Base-by-base conservation (phyloP, 1,140 invertebrate genomes). In the Panagrolaimus sp. region DNA sequence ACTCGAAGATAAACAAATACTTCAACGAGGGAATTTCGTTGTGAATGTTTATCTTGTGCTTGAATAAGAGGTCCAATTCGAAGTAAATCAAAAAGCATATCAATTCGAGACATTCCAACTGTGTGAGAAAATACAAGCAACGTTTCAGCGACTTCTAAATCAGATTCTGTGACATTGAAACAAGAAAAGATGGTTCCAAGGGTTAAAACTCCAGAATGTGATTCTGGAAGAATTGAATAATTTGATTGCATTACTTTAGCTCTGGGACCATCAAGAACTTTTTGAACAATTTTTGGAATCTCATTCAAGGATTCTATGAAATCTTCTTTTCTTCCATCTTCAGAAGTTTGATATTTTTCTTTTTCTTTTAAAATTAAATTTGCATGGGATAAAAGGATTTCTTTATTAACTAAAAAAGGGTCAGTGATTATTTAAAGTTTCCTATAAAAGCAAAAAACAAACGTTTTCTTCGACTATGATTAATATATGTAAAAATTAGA, bases 401-500 rank as follows among this genome's bases (percentile, higher is more conserved):
- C 52, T 9, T 21, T 21, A 8, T 58, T 21, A 5, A 58, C 52
- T 55, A n/a, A 55, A 55, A 55, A 0, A 15, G 4, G 5, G 3
- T 52, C 47, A 46, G n/a, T n/a, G 2, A 2, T 38, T 38, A 38
- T 9, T n/a, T 24, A 17, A 55, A 12, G 2, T 2, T 17, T 10
- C 2, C 28, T 28, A n/a, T 24, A 55, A n/a, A n/a, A 21, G 2
- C 15, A 15, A 10, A 2, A 55, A 55, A 55, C 52, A 9, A 15
- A 55, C 52, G 7, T 26, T 26, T 58, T 14, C n/a, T 21, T n/a
- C 28, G 52, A 4, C 52, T 28, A 58, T 58, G 21, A 58, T 58
- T 12, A 58, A 58, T n/a, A 58, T 58, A 58, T 26, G 52, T 58
- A 8, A n/a, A 58, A 58, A 58, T 58, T n/a, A 58, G 28, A 21